Percentiles rank a stretch among this genome's conserved stretches.
Conservation (phyloP, 2,113 vertebrate species). For the Myiozetetes cayanensis region DNA sequence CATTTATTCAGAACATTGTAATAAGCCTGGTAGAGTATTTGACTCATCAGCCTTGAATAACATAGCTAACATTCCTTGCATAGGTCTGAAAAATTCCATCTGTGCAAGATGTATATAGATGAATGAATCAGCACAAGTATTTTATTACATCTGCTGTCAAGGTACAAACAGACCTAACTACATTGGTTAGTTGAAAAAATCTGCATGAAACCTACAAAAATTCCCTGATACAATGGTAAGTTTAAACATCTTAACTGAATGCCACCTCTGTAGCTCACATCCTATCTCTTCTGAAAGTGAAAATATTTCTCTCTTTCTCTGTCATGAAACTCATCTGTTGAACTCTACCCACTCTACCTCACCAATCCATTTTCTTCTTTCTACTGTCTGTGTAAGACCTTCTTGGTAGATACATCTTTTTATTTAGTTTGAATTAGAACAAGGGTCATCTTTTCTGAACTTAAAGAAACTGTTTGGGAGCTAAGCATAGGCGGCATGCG, state of each 20-base stretch:
- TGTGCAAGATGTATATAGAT: not conserved
- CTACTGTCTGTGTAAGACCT: not conserved
- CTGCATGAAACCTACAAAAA: not conserved
- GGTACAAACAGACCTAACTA: not conserved
- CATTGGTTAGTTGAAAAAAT: not conserved
- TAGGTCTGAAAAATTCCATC: not conserved
- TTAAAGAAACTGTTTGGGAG: not conserved
- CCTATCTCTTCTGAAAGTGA: not conserved
- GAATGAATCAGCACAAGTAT: not conserved
- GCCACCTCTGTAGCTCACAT: not conserved
- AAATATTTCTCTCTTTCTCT: not conserved
- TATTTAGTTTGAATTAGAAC: not conserved
- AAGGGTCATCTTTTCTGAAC: not conserved
- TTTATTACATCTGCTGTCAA: not conserved
- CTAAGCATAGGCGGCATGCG: not conserved
- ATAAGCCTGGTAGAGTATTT: not conserved
- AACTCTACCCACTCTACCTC: not conserved
- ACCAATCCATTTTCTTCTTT: not conserved
- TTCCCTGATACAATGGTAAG: not conserved
- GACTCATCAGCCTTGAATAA: not conserved
- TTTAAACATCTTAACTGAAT: not conserved
- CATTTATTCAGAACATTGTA: conserved; percentile 30
- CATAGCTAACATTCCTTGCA: not conserved
- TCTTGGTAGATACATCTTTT: not conserved
- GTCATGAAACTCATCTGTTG: not conserved